Evolutionary conservation across 2,888 invertebrate genomes (phyloP).

Genomic region (Dryadula phaetusa): DNA sequence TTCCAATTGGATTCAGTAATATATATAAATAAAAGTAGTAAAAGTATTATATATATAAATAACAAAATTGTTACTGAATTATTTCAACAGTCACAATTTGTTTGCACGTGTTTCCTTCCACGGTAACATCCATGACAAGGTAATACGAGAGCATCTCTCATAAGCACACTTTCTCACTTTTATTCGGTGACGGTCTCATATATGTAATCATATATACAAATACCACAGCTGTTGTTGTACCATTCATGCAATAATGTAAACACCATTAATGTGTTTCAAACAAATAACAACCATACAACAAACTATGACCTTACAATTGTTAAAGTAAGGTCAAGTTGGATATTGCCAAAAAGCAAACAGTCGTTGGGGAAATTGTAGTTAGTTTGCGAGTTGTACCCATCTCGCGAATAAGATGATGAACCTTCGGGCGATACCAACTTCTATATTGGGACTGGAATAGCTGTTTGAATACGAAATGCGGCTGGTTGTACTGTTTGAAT

Average conservation of each 20-base stretch:
- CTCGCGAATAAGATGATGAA: slow-evolving; percentile 69
- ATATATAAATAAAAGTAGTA: no score
- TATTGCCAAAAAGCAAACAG: slow-evolving; percentile 60
- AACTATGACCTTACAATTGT: slow-evolving; percentile 25
- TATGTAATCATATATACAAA: slow-evolving; percentile 13
- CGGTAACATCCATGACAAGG: not conserved
- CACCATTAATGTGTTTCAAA: not conserved
- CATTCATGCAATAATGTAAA: slow-evolving; percentile 4
- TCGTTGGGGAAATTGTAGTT: slow-evolving; percentile 65
- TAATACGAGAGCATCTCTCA: not conserved
- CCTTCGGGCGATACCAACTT: slow-evolving; percentile 71
- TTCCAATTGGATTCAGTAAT: no score
- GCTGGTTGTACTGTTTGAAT: slow-evolving; percentile 38
- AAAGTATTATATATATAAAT: no score
- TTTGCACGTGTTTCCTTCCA: no score
- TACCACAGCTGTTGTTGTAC: not conserved
- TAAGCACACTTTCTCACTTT: slow-evolving; percentile 1
- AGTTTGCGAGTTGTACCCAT: slow-evolving; percentile 68
- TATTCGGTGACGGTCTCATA: not conserved
- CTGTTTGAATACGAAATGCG: slow-evolving; percentile 74
- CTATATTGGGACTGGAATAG: slow-evolving; percentile 72
- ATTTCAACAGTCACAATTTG: no score
- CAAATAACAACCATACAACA: slow-evolving; percentile 29
- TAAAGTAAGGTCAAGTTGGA: slow-evolving; percentile 47
- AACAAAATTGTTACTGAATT: no score